A percentile compares a stretch with the other conserved stretches of the same genome.
These are phyloP conservation scores for Pyralis farinalis DNA, from an alignment of 2,888 invertebrate genomes.

Conservation along the genomic window DNA sequence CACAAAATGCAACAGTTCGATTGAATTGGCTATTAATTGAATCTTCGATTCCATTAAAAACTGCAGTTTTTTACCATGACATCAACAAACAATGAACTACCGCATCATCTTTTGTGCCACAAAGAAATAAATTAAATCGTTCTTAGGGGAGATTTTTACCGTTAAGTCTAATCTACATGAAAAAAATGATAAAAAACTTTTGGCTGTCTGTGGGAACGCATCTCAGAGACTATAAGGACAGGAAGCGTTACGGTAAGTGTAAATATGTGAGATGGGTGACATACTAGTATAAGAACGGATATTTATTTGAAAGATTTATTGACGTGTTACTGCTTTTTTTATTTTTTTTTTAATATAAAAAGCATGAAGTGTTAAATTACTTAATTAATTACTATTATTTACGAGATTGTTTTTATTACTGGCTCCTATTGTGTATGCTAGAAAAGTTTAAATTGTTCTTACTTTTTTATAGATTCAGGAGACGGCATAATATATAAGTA, in stretches of 20 bases:
- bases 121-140: constrained; percentile 77
- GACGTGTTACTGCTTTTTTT: constrained; percentile 8
- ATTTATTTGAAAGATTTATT: constrained; percentile 67
- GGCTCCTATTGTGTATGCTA: too few relatives aligned
- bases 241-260: constrained; percentile 66
- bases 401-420: too few relatives aligned
- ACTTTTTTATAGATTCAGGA: too few relatives aligned
- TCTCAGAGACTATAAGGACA: constrained; percentile 62
- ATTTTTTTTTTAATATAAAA: constrained; percentile 1
- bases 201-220: constrained; percentile 70
- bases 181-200: constrained; percentile 62
- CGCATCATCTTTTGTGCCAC: constrained; percentile 66
- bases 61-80: constrained; percentile 47
- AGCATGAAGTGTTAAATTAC: constrained; percentile 1
- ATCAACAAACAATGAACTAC: constrained; percentile 59
- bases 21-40: constrained; percentile 15
- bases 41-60: constrained; percentile 27
- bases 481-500: too few relatives aligned
- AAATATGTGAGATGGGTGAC: constrained; percentile 63
- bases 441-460: too few relatives aligned
- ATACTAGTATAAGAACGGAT: constrained; percentile 61
- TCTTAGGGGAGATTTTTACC: constrained; percentile 74
- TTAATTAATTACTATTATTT: too few relatives aligned
- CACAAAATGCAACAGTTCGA: constrained; percentile 4
- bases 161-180: constrained; percentile 69